Base-by-base conservation (phyloP, 2,888 invertebrate genomes). In the Lepidochrysops patricia region DNA sequence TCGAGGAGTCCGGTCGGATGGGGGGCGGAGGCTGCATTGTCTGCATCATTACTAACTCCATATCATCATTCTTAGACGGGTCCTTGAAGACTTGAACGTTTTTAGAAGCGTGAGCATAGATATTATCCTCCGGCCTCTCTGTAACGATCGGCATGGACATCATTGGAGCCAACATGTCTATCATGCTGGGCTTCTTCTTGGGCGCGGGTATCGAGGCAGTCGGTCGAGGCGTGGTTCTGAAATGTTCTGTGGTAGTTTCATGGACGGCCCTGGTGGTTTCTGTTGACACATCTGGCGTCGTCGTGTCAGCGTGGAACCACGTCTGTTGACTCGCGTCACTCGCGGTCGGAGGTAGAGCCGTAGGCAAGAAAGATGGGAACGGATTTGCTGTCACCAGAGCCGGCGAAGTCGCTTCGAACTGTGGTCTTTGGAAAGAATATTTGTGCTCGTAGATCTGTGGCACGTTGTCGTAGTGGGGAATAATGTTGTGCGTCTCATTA, bases 1-100 rank as follows among this genome's bases (percentile, higher is more conserved):
- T 72, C 34, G 77, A 68, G 62, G 65, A 78, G 66, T 81, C 80
- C 54, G 71, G 63, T 37, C 72, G 73, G 19, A 75, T 71, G 1
- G 80, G 74, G 2, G 90, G 89, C 32, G 91, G 91, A 2, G 91
- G 91, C 67, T 90, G 90, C 91, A 92, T 90, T n/a, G 90, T 91
- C 77, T 91, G 91, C 91, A 92, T 91, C 12, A 84, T 84, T 72
- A 90, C 82, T 63, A 91, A 71, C 69, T 81, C 71, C n/a, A 66
- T 56, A n/a, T 65, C 64, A 50, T 80, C 77, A 62, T 80, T 76
- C 4, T 73, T 70, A 34, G 68, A 67, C 23, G 75, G 74, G 64
- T 82, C 80, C 66, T 84, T 81, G 68, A 76, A 87, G 61, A 88
- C 72, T 57, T 88, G 84, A 63, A 82, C 72, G 66, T 80, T 84